Evolutionary conservation across 2,113 vertebrate species (phyloP).

Genomic region (Peromyscus maniculatus): DNA sequence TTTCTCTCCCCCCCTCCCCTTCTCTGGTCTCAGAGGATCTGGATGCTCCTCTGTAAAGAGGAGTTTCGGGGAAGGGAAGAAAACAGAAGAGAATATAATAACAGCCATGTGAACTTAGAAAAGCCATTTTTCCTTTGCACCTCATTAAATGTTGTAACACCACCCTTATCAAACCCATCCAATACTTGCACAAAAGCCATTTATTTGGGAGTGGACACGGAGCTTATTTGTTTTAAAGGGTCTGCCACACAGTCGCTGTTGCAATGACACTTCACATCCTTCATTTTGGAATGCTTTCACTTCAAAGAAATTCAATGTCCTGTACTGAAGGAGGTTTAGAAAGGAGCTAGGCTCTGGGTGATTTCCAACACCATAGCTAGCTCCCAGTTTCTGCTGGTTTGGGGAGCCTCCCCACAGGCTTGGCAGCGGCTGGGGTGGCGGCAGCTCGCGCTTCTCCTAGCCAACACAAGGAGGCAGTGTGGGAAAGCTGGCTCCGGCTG

Average conservation of each 20-base stretch:
- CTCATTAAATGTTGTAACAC: constrained; percentile 71
- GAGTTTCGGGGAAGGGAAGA: not conserved
- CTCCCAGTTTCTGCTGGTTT: not conserved
- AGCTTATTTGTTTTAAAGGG: constrained; percentile 81
- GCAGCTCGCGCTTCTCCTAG: not conserved
- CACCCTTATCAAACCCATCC: constrained; percentile 60
- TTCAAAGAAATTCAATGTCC: constrained; percentile 78
- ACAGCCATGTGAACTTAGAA: constrained; percentile 69
- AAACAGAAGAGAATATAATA: not conserved
- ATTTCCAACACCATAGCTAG: not conserved
- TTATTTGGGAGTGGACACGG: constrained; percentile 59
- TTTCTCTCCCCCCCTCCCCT: too few species aligned
- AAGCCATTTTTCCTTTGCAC: constrained; percentile 73
- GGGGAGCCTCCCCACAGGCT: not conserved
- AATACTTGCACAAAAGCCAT: constrained; percentile 52
- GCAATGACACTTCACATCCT: constrained; percentile 70
- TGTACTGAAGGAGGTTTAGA: constrained; percentile 56
- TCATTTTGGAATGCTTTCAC: constrained; percentile 64
- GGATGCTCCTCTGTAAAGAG: not conserved
- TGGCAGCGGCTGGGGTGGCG: too few species aligned
- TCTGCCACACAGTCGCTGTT: constrained; percentile 52
- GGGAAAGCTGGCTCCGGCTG: constrained; percentile 59
- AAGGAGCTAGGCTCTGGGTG: not conserved
- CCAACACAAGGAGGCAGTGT: constrained; percentile 79
- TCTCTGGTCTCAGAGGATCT: not conserved